These are phyloP conservation scores for Smutsia gigantea DNA, from an alignment of 2,797 vertebrate genomes.

Conservation along the genomic window DNA sequence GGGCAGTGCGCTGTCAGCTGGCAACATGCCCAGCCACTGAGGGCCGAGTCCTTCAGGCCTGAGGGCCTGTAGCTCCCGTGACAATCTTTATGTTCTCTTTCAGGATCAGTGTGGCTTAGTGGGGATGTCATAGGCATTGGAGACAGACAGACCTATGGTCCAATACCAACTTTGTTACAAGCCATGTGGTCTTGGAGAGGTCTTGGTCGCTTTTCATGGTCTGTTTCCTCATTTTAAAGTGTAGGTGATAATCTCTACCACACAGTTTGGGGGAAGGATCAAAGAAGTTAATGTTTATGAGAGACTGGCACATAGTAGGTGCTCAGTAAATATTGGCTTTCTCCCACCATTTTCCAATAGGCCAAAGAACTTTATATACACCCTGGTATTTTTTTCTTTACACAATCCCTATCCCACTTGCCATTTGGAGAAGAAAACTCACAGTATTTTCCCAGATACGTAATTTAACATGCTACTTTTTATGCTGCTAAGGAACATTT, in stretches of 20 bases:
- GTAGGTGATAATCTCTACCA: background rate
- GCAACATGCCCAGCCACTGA: background rate
- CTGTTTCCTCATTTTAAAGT: background rate
- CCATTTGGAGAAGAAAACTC: slow-evolving; percentile 30
- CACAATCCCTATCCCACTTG: background rate
- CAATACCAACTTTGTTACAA: background rate
- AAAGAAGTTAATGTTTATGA: background rate
- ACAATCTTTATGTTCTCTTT: background rate
- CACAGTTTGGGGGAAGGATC: background rate
- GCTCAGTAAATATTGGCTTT: background rate
- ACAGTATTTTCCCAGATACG: background rate
- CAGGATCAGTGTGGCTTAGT: background rate
- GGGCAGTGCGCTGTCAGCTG: background rate
- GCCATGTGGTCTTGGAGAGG: background rate
- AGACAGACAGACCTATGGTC: background rate
- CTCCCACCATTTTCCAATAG: background rate
- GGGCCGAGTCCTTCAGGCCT: background rate
- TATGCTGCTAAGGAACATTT: background rate
- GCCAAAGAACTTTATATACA: background rate
- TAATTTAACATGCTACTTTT: background rate
- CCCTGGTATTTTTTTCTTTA: background rate
- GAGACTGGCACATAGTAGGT: background rate
- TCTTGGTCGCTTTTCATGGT: background rate
- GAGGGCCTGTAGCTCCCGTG: background rate
- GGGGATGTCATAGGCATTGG: background rate